Percentiles rank a stretch among this genome's conserved stretches.
These are phyloP conservation scores for Alviniconcha strummeri DNA, from an alignment of 2,888 invertebrate species.

Conservation along the genomic window DNA sequence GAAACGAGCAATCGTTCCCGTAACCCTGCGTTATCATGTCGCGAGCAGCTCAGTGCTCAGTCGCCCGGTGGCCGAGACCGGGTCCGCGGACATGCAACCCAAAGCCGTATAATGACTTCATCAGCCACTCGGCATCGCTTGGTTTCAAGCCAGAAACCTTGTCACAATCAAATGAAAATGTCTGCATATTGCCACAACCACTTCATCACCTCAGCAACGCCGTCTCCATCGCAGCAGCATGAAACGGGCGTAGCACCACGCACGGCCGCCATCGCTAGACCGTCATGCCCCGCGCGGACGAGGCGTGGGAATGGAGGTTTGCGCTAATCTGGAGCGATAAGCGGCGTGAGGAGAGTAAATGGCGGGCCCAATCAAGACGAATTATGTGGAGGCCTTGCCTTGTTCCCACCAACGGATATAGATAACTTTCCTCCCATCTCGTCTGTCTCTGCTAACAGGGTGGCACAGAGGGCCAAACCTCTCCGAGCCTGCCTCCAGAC, in stretches of 20 bases:
- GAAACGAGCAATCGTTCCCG: too few species aligned
- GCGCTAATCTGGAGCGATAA: constrained; percentile 12
- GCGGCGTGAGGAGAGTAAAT: constrained; percentile 6
- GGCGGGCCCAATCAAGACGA: constrained; percentile 18
- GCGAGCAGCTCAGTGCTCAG: too few species aligned
- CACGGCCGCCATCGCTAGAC: constrained; percentile 20
- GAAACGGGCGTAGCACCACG: constrained; percentile 20
- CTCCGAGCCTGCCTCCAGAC: too few species aligned
- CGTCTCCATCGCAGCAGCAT: not conserved
- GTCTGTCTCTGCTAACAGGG: not conserved
- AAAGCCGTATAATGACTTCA: not conserved
- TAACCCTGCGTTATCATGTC: too few species aligned
- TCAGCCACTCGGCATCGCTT: not conserved
- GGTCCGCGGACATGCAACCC: too few species aligned
- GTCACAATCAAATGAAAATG: not conserved
- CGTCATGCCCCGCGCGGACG: not conserved
- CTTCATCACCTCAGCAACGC: not conserved
- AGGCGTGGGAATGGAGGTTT: constrained; percentile 19
- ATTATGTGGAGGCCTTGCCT: constrained; percentile 11
- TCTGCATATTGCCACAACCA: not conserved
- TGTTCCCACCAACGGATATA: constrained; percentile 3
- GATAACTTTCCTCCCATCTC: constrained; percentile 13
- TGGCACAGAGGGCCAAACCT: too few species aligned
- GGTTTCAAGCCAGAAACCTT: not conserved
- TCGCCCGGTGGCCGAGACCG: too few species aligned